phyloP scores from a whole-genome alignment of 2,888 invertebrate genomes.

The Drosophila antonietae region DNA sequence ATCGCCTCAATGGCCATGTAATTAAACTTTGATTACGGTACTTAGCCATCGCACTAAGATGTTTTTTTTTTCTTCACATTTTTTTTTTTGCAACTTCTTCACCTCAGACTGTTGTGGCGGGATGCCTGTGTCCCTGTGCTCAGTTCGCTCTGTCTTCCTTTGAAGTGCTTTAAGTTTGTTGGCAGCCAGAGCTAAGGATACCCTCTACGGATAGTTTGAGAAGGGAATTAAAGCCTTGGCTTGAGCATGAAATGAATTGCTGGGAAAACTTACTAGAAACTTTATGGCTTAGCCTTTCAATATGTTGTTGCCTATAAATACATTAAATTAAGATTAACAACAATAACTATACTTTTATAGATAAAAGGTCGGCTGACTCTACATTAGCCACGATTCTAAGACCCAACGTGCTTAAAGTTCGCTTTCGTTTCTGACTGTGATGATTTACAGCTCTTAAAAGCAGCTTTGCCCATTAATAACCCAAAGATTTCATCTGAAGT shows the following conservation, averaged over 20 bases:
- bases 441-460: not conserved
- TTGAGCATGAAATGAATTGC: not conserved
- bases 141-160: conserved; percentile 16
- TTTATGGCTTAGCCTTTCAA: not conserved
- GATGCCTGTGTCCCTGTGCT: conserved; percentile 19
- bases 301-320: too few species aligned
- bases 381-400: not conserved
- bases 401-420: not conserved
- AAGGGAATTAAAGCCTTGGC: too few species aligned
- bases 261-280: not conserved
- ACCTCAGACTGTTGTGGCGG: conserved; percentile 37
- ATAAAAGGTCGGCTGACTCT: not conserved
- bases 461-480: not conserved
- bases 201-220: conserved; percentile 8
- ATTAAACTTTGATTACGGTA: conserved; percentile 79
- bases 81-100: conserved; percentile 43
- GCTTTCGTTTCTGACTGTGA: not conserved
- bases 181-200: conserved; percentile 13
- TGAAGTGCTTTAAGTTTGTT: conserved; percentile 43
- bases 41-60: conserved; percentile 71
- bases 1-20: conserved; percentile 74
- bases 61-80: conserved; percentile 16
- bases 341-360: too few species aligned
- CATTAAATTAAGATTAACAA: too few species aligned
- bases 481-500: not conserved